Conservation (phyloP, 2,113 vertebrate species). For the Zosterops pallidus region DNA sequence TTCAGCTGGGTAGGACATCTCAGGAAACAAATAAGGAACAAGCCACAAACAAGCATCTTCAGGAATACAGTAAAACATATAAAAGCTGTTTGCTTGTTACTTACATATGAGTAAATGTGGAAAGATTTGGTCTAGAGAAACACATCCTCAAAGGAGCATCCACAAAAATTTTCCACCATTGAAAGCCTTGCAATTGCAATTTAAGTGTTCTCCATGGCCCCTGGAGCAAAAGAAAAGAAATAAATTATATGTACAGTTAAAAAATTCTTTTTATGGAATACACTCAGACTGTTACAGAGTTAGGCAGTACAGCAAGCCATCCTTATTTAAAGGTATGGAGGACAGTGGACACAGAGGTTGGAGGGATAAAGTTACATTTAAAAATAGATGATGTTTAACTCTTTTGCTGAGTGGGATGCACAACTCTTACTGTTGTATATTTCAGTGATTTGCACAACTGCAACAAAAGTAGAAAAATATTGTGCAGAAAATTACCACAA, state of each 20-base stretch:
- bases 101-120: accelerated
- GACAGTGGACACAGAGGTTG: not conserved
- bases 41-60: not conserved
- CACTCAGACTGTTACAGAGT: not conserved
- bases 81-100: not conserved
- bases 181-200: not conserved
- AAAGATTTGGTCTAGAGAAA: not conserved
- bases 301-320: not conserved
- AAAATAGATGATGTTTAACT: not conserved
- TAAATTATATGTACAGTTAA: not conserved
- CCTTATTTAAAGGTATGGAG: not conserved
- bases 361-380: not conserved
- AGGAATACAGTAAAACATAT: not conserved
- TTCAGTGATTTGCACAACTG: not conserved
- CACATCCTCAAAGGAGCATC: not conserved
- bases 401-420: not conserved
- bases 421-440: not conserved
- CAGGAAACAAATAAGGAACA: not conserved
- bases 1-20: not conserved
- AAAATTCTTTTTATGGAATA: not conserved
- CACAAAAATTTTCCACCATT: not conserved
- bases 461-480: not conserved
- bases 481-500: not conserved
- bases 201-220: not conserved
- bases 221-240: not conserved